phyloP scores from a whole-genome alignment of 2,888 invertebrate genomes.

The Lymantria dispar region DNA sequence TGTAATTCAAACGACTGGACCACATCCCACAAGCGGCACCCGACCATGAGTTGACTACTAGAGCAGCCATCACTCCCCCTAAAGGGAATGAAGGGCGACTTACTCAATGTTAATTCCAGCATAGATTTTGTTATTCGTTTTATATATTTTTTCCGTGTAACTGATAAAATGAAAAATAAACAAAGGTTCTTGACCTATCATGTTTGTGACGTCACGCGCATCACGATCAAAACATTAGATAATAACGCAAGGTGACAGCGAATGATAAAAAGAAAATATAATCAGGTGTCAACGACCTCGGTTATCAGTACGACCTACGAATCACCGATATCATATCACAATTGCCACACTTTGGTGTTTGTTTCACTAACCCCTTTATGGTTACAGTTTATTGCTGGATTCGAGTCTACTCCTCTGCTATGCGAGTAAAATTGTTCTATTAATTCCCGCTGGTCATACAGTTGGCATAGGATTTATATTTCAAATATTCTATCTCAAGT shows the following conservation, averaged over 20 bases:
- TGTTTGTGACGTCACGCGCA: conserved; percentile 25
- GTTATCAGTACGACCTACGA: conserved; percentile 47
- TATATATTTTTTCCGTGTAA: background rate
- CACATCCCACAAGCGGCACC: no score
- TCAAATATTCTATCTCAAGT: no score
- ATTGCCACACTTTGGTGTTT: background rate
- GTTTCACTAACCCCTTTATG: conserved; percentile 1
- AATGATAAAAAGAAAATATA: conserved; percentile 35
- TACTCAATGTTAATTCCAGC: no score
- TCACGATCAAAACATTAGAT: conserved; percentile 38
- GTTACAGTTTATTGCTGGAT: background rate
- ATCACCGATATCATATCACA: conserved; percentile 44
- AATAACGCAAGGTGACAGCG: conserved; percentile 47
- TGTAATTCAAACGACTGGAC: no score
- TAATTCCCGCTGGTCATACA: no score
- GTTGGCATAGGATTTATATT: no score
- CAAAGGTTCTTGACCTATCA: conserved; percentile 26
- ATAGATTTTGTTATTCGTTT: no score
- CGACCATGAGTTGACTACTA: no score
- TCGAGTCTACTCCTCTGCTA: no score
- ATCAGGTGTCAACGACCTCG: conserved; percentile 44
- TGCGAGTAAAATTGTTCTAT: no score
- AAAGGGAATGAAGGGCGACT: no score
- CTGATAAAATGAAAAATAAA: background rate
- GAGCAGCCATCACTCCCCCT: no score